Evolutionary conservation across 2,888 invertebrate species (phyloP), one percentile per base, ranked within the genome.

Genomic region (Holacanthella duospinosa): DNA sequence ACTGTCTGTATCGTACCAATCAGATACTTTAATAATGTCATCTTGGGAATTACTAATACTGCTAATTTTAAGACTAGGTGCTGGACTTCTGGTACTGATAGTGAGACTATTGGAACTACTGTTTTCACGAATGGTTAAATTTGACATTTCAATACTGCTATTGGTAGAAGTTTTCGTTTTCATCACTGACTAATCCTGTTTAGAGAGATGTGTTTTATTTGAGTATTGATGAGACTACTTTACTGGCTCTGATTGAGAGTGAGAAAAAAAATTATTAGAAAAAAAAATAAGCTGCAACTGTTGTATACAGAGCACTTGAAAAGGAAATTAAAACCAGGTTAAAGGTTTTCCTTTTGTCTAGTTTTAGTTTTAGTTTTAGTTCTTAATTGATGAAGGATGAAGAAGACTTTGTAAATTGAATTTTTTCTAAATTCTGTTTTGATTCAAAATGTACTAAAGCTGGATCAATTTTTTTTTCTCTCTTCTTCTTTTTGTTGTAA

Each of bases 1-100:
- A 78, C 86, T 86, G 73, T 84, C 84, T 71, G 84, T 83, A 71
- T 82, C 82, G 76, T 86, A 86, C 87, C 87, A 87, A 80, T 86
- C 86, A 67, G 85, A 84, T 76, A 86, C 86, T 68, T 71, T 69
- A 6, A 36, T 16, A 9, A 9, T 6, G 16, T 36, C 16, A 6
- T 9, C 9, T 9, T 48, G 4, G 16, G 6, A 4, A 48, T 48
- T 48, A 21, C 48, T 48, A 48, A 48, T 9, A 21, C 19, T n/a
- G 48, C 48, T 48, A 21, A 48, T 21, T 21, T 21, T 9, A 21
- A 48, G 48, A 48, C 48, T 48, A 16, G 48, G 21, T 9, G 4
- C 48, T 48, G 48, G 48, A 48, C 21, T 48, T 21, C n/a, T 48
- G 19, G 6, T 48, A 4, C 4, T 4, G 19, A 4, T 21, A 48